Evolutionary conservation across 2,113 vertebrate species (phyloP).

Genomic region (Pipa parva): DNA sequence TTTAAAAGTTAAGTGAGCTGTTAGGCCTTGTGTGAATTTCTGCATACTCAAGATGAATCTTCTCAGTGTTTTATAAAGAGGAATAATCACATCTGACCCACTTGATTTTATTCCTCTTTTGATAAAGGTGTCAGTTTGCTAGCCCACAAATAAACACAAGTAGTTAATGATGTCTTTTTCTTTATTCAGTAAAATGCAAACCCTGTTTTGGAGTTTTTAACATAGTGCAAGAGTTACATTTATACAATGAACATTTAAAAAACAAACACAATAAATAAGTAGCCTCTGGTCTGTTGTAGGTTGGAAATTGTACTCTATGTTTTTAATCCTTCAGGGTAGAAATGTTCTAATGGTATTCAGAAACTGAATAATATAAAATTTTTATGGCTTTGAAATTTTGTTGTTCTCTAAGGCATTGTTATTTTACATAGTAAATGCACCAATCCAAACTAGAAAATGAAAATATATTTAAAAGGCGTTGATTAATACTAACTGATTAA

Average conservation of each 20-base stretch:
- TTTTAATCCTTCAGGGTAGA: neutral
- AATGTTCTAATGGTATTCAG: neutral
- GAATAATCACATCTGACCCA: too few species aligned
- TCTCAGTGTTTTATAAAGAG: too few species aligned
- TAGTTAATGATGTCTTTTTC: neutral
- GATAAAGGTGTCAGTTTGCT: too few species aligned
- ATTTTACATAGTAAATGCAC: constrained; percentile 46
- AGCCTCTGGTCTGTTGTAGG: neutral
- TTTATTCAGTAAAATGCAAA: constrained; percentile 43
- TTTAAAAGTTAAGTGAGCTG: too few species aligned
- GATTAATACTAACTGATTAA: too few species aligned
- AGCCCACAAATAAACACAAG: too few species aligned
- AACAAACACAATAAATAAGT: neutral
- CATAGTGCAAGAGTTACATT: constrained; percentile 60
- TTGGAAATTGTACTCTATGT: neutral
- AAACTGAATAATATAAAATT: neutral
- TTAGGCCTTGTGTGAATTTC: too few species aligned
- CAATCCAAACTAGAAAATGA: too few species aligned
- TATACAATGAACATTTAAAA: constrained; percentile 36
- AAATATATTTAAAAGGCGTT: too few species aligned
- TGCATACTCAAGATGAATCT: too few species aligned
- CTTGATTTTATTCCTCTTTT: too few species aligned
- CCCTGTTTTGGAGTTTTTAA: constrained; percentile 47
- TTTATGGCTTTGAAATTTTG: constrained; percentile 63
- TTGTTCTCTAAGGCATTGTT: constrained; percentile 57